These are phyloP conservation scores for Pelmatolapia mariae DNA, from an alignment of 2,113 vertebrate genomes.

Conservation along the genomic window DNA sequence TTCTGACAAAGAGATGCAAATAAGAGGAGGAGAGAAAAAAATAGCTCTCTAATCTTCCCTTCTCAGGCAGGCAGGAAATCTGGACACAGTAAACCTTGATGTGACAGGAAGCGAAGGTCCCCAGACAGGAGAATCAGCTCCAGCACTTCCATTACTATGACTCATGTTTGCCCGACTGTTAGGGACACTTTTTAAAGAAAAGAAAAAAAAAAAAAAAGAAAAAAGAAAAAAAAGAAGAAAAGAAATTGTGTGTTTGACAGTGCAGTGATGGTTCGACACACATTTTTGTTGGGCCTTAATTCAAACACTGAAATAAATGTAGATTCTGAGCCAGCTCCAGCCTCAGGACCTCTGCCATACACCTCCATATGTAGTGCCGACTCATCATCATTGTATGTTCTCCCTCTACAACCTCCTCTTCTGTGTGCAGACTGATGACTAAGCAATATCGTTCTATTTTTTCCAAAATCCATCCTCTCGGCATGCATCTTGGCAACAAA, in stretches of 20 bases:
- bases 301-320: constrained; percentile 12
- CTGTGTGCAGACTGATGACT: not conserved
- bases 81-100: constrained; percentile 29
- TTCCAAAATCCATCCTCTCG: not conserved
- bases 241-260: not conserved
- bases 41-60: constrained; percentile 24
- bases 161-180: constrained; percentile 38
- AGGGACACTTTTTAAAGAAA: constrained; percentile 30
- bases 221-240: too few species aligned
- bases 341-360: constrained; percentile 2
- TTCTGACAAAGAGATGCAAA: not conserved
- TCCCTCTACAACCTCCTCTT: not conserved
- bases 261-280: not conserved
- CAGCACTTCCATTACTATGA: constrained; percentile 37
- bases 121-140: constrained; percentile 21
- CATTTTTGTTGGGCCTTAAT: not conserved
- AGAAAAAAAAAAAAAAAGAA: not conserved
- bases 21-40: not conserved
- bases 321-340: constrained; percentile 15
- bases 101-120: constrained; percentile 50
- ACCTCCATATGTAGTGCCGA: constrained; percentile 2
- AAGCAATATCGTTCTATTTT: not conserved
- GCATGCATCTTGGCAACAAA: not conserved
- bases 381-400: constrained; percentile 11
- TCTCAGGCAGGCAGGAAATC: constrained; percentile 49